Percentiles rank a stretch among this genome's conserved stretches.
Evolutionary conservation across 2,797 vertebrate genomes (phyloP).

Genomic region (Carapus acus): DNA sequence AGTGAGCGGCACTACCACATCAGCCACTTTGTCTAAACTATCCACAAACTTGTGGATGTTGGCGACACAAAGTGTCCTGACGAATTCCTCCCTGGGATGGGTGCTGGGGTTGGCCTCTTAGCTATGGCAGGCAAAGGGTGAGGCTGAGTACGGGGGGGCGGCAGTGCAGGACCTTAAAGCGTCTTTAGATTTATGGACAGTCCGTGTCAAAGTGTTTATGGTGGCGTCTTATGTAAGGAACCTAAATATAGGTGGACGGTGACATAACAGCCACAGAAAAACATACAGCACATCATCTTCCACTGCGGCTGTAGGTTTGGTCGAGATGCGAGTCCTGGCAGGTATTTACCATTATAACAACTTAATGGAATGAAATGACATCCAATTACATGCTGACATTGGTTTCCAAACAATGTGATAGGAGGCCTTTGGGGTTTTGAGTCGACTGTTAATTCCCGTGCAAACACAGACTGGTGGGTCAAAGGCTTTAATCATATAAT

Average conservation of each 20-base stretch:
- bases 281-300: conserved; percentile 9
- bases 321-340: too few species aligned
- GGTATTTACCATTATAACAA: too few species aligned
- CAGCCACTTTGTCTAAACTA: conserved; percentile 17
- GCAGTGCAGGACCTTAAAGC: conserved; percentile 27
- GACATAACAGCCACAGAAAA: conserved; percentile 19
- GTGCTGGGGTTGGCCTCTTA: too few species aligned
- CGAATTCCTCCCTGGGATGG: too few species aligned
- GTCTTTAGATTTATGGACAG: conserved; percentile 21
- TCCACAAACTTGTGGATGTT: not conserved
- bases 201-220: conserved; percentile 37
- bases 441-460: too few species aligned
- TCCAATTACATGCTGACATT: too few species aligned
- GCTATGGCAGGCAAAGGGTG: conserved; percentile 6
- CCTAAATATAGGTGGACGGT: conserved; percentile 37
- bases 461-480: not conserved
- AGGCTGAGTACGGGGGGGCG: conserved; percentile 14
- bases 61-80: too few species aligned
- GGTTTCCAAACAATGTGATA: too few species aligned
- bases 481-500: conserved; percentile 4
- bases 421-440: too few species aligned
- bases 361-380: too few species aligned
- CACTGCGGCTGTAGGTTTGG: not conserved
- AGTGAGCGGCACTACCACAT: conserved; percentile 54
- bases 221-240: conserved; percentile 28